phyloP scores from a whole-genome alignment of 2,888 invertebrate genomes.

The Orthosia gothica region DNA sequence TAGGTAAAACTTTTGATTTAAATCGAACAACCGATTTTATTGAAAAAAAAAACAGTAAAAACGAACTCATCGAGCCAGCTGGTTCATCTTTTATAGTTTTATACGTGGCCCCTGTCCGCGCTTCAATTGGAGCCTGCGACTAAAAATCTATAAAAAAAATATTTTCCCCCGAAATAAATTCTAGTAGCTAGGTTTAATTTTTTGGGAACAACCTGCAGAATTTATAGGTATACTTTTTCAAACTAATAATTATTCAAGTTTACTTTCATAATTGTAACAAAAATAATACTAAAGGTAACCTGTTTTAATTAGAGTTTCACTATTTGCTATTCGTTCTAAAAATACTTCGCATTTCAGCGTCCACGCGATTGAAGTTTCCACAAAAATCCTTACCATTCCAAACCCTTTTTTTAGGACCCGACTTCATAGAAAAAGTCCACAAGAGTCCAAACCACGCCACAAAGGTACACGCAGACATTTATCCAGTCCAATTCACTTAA shows the following conservation, averaged over 20 bases:
- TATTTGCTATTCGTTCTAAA: slow-evolving; percentile 14
- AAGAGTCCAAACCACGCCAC: slow-evolving; percentile 39
- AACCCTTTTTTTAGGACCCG: slow-evolving; percentile 33
- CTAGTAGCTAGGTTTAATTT: not conserved
- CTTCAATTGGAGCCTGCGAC: slow-evolving; percentile 30
- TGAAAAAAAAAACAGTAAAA: slow-evolving; percentile 43
- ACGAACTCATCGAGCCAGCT: slow-evolving; percentile 40
- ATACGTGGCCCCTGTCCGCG: slow-evolving; percentile 37
- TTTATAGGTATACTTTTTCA: not conserved
- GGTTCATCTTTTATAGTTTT: slow-evolving; percentile 62
- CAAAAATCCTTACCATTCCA: slow-evolving; percentile 28
- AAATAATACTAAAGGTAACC: not conserved
- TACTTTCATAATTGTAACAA: not conserved
- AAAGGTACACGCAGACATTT: slow-evolving; percentile 59
- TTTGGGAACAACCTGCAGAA: not conserved
- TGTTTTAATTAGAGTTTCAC: not conserved
- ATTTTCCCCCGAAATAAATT: slow-evolving; percentile 12
- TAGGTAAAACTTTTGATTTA: slow-evolving; percentile 53
- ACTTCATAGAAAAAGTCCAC: slow-evolving; percentile 51
- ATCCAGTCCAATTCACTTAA: slow-evolving; percentile 67
- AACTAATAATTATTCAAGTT: not conserved
- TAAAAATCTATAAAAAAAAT: slow-evolving; percentile 16
- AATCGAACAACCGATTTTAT: slow-evolving; percentile 55
- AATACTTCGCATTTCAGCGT: not conserved
- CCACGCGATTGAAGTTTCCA: slow-evolving; percentile 4